A percentile compares a stretch with the other conserved stretches of the same genome.
Evolutionary conservation across 2,113 vertebrate genomes (phyloP).

Genomic region (Xyliphius kryptos): DNA sequence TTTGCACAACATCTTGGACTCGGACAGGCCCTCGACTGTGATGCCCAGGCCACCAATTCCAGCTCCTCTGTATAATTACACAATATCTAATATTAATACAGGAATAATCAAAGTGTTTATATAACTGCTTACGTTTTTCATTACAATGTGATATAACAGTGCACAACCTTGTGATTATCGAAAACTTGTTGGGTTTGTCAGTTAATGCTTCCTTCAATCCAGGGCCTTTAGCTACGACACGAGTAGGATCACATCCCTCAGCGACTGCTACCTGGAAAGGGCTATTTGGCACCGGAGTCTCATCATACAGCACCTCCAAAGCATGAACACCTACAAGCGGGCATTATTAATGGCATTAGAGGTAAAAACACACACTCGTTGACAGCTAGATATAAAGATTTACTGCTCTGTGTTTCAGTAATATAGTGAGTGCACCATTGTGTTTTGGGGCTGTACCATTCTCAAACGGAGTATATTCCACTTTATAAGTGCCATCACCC

Average conservation of each 20-base stretch:
- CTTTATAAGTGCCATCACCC: constrained; percentile 75
- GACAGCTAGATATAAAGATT: too few species aligned
- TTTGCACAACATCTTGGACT: constrained; percentile 95
- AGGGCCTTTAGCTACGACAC: constrained; percentile 79
- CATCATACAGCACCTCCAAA: constrained; percentile 76
- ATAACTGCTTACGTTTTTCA: too few species aligned
- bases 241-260: constrained; percentile 88
- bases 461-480: constrained; percentile 90
- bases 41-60: constrained; percentile 94
- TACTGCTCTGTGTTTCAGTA: too few species aligned
- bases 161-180: constrained; percentile 89
- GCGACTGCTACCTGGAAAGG: constrained; percentile 84
- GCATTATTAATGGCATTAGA: too few species aligned
- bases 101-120: too few species aligned
- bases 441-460: constrained; percentile 77
- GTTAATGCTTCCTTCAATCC: constrained; percentile 81
- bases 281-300: constrained; percentile 76
- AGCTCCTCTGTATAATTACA: constrained; percentile 71
- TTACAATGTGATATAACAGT: too few species aligned
- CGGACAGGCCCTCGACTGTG: constrained; percentile 94
- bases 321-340: constrained; percentile 66
- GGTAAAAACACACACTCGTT: too few species aligned
- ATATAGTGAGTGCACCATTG: too few species aligned
- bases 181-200: constrained; percentile 81
- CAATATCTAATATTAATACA: background rate